These are phyloP conservation scores for Lottia gigantea DNA, from an alignment of 2,888 invertebrate genomes.

Conservation along the genomic window DNA sequence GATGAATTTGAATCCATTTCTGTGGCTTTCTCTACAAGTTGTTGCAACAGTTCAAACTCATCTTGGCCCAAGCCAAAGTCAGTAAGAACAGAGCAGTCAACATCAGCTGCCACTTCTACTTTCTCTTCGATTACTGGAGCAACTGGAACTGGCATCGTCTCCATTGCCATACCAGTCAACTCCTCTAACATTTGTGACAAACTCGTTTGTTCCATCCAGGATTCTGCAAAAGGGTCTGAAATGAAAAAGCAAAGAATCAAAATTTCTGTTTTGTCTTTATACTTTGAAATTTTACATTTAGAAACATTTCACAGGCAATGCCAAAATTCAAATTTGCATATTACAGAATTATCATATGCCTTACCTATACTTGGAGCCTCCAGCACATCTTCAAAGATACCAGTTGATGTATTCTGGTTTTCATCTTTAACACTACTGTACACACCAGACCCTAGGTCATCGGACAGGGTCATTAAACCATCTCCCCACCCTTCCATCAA, in stretches of 20 bases:
- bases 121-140: not conserved
- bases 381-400: not conserved
- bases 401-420: not conserved
- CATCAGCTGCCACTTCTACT: conserved; percentile 4
- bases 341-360: not conserved
- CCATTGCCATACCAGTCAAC: conserved; percentile 16
- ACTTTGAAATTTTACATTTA: too few relatives aligned
- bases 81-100: not conserved
- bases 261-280: not conserved
- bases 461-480: conserved; percentile 33
- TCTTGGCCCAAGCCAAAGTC: not conserved
- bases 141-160: not conserved
- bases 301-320: too few relatives aligned
- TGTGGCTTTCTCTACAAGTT: conserved; percentile 18
- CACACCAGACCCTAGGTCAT: conserved; percentile 28
- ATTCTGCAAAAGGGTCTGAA: conserved; percentile 47
- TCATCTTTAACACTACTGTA: conserved; percentile 24
- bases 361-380: not conserved
- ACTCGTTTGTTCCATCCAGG: conserved; percentile 56
- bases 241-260: conserved; percentile 14
- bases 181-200: conserved; percentile 38
- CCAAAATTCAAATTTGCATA: not conserved
- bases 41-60: conserved; percentile 9
- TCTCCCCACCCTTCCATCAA: conserved; percentile 33
- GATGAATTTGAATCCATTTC: conserved; percentile 12